A percentile compares a stretch with the other conserved stretches of the same genome.
Evolutionary conservation across 2,888 invertebrate species (phyloP).

Genomic region (Mimumesa dahlbomi): DNA sequence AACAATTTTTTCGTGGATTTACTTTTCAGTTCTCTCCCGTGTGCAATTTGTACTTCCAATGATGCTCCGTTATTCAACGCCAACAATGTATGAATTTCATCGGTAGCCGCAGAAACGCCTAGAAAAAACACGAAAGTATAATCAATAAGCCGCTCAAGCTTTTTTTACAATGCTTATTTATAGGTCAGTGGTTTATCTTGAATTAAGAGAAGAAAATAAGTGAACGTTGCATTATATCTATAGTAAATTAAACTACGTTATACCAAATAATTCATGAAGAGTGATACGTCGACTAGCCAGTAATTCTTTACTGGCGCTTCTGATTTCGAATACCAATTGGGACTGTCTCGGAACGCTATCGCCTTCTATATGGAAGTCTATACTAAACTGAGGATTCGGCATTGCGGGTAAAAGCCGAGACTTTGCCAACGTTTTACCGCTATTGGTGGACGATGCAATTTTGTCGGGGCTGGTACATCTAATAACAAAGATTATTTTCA

Average conservation of each 20-base stretch:
- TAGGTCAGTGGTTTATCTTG: no score
- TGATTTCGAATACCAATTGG: slow-evolving; percentile 80
- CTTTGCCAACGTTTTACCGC: slow-evolving; percentile 80
- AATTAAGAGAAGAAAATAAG: neutral
- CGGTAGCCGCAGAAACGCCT: slow-evolving; percentile 74
- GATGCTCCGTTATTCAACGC: slow-evolving; percentile 79
- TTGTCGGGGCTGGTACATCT: slow-evolving; percentile 75
- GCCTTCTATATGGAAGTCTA: slow-evolving; percentile 80
- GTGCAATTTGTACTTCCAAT: slow-evolving; percentile 77
- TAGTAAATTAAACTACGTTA: neutral
- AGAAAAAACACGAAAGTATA: slow-evolving; percentile 1
- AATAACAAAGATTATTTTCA: no score
- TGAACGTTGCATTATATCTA: no score
- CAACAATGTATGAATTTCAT: slow-evolving; percentile 78
- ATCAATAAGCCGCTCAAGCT: no score
- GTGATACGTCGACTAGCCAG: slow-evolving; percentile 79
- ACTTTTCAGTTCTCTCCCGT: slow-evolving; percentile 76
- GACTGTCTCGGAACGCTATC: slow-evolving; percentile 79
- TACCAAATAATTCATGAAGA: slow-evolving; percentile 80
- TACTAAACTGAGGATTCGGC: slow-evolving; percentile 79
- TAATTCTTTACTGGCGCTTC: slow-evolving; percentile 80
- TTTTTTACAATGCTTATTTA: no score
- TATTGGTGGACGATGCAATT: slow-evolving; percentile 64
- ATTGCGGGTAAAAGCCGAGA: slow-evolving; percentile 79
- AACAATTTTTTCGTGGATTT: slow-evolving; percentile 77